Evolutionary conservation across 2,797 vertebrate species (phyloP), one percentile per base, ranked within the genome.

Genomic region (Atherinosoma microstoma): DNA sequence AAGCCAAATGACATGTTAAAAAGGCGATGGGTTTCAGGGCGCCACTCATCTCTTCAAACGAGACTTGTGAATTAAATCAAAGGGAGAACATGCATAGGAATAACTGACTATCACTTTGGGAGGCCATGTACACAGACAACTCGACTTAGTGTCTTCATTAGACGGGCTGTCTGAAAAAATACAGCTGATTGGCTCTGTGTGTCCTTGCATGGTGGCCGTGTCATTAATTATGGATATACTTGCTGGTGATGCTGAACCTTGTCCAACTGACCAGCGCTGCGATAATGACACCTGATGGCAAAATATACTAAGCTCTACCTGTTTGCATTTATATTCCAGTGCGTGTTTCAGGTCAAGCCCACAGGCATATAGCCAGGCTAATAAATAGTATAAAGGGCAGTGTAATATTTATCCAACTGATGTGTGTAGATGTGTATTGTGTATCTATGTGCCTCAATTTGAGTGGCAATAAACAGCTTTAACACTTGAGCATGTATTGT

Each of bases 201-300:
- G 90, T 79, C 81, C 78, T 67, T 57, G 89, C 87, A 92, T 90
- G 42, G 82, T 58, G 68, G 67, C 63, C 58, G 45, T 71, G 68
- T 81, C 78, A 91, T 94, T 92, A 91, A 93, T 91, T 88, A 90
- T 85, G 86, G 75, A 88, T 82, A 68, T 59, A 58, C 73, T 70
- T 76, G 81, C 83, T 66, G 78, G 85, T 79, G 76, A 84, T 83
- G 86, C 85, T 54, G 58, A 69, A 64, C 74, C 72, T 35, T 78
- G 76, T 86, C 70, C 13, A n/a, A 84, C 70, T 85, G 91, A 92
- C 82, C 75, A 72, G 79, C 77, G 70, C 70, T 61, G 71, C 76
- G 82, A 69, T 91, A 88, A 90, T 86, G 89, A 93, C 90, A 89
- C 67, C 56, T 61, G 75, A 87, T 93, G 92, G 93, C 84, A 87